Conservation (phyloP, 2,888 invertebrate species). For the Trichogramma evanescens region DNA sequence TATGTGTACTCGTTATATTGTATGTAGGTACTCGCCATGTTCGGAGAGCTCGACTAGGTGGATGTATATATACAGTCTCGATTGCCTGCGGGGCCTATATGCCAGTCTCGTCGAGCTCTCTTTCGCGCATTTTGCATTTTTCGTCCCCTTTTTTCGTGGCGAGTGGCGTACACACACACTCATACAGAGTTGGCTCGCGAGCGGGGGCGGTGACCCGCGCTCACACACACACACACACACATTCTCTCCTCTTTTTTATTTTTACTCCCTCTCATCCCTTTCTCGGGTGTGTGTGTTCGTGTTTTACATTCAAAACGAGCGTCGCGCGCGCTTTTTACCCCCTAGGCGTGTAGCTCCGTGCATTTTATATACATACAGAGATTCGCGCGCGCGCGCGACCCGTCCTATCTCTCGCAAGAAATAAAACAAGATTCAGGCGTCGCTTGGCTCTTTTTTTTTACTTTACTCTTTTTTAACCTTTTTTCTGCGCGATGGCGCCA, state of each 20-base stretch:
- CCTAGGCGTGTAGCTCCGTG: background rate
- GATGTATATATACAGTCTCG: too few relatives aligned
- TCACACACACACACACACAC: background rate
- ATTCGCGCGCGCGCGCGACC: constrained; percentile 12
- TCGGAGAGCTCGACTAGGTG: too few relatives aligned
- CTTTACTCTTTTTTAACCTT: background rate
- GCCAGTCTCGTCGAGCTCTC: too few relatives aligned
- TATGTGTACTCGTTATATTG: too few relatives aligned
- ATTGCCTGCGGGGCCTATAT: too few relatives aligned
- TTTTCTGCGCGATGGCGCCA: background rate
- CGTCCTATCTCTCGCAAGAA: constrained; percentile 35
- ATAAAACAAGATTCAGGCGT: constrained; percentile 30
- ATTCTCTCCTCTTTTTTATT: background rate
- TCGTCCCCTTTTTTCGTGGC: too few relatives aligned
- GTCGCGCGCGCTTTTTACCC: constrained; percentile 20
- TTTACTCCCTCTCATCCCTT: constrained; percentile 25
- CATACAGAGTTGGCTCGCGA: background rate
- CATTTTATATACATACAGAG: too few relatives aligned
- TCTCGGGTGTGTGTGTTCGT: constrained; percentile 22
- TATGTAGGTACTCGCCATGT: too few relatives aligned
- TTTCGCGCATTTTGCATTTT: too few relatives aligned
- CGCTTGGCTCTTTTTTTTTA: background rate
- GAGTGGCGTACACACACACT: background rate
- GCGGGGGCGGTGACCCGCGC: background rate
- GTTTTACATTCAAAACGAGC: constrained; percentile 38